phyloP scores from a whole-genome alignment of 1,140 invertebrate species.

The Pogonus chalceus region DNA sequence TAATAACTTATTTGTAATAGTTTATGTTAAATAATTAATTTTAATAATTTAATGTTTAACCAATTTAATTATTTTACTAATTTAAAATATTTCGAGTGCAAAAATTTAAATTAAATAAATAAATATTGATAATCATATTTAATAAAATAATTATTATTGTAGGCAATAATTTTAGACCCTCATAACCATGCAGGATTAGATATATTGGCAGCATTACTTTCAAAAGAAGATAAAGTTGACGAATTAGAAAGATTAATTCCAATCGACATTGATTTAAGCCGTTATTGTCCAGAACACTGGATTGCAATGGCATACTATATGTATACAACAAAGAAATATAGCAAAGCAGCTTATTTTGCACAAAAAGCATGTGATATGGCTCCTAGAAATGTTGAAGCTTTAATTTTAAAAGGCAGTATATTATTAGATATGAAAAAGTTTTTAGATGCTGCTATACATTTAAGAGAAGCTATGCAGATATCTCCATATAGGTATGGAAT shows the following conservation, averaged over 20 bases:
- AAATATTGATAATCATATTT: no score
- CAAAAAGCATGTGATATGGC: slow-evolving; percentile 34
- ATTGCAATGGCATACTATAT: slow-evolving; percentile 29
- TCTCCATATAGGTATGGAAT: slow-evolving; percentile 41
- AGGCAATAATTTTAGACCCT: slow-evolving; percentile 27
- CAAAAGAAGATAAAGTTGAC: slow-evolving; percentile 23
- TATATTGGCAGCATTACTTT: slow-evolving; percentile 19
- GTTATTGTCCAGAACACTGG: slow-evolving; percentile 30
- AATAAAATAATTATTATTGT: no score
- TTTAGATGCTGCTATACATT: slow-evolving; percentile 58
- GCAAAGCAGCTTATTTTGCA: slow-evolving; percentile 33
- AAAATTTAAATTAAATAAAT: no score
- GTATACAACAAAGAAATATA: slow-evolving; percentile 27
- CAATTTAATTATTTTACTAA: no score
- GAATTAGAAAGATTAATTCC: slow-evolving; percentile 25
- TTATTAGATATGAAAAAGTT: slow-evolving; percentile 61
- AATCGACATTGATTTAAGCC: slow-evolving; percentile 20
- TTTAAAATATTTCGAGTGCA: no score
- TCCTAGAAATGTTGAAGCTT: slow-evolving; percentile 51
- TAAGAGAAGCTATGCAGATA: slow-evolving; percentile 58
- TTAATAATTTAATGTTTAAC: no score
- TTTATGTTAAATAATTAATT: no score
- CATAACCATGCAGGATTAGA: slow-evolving; percentile 27
- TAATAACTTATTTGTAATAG: no score
- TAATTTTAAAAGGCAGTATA: slow-evolving; percentile 61